A percentile compares a stretch with the other conserved stretches of the same genome.
Conservation (phyloP, 2,888 invertebrate species). For the Agrypnus murinus region DNA sequence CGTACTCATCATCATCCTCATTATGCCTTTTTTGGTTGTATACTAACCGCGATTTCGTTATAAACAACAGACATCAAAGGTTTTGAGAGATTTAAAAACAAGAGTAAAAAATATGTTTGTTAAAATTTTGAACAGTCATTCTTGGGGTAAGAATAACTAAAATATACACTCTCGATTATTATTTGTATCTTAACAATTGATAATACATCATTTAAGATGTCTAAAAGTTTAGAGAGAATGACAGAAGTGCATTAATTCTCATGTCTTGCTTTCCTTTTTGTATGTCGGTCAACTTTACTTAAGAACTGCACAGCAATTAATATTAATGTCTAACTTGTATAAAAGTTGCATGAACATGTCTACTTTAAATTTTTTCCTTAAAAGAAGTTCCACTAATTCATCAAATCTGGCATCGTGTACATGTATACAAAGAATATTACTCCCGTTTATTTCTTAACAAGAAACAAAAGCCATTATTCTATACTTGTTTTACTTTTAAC, state of each 20-base stretch:
- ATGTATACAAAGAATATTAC: too few relatives aligned
- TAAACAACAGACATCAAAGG: too few relatives aligned
- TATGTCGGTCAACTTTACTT: background rate
- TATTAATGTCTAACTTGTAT: constrained; percentile 18
- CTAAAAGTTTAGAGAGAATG: constrained; percentile 1
- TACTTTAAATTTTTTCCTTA: constrained; percentile 1
- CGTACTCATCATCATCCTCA: too few relatives aligned
- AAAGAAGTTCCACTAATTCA: background rate
- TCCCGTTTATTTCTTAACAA: too few relatives aligned
- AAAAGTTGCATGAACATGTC: background rate
- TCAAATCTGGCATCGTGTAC: background rate
- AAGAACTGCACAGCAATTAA: background rate
- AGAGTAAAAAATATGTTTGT: too few relatives aligned
- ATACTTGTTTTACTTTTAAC: too few relatives aligned
- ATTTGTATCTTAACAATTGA: constrained; percentile 10
- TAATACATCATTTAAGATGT: constrained; percentile 19
- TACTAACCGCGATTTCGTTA: too few relatives aligned
- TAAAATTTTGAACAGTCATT: too few relatives aligned
- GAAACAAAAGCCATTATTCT: too few relatives aligned
- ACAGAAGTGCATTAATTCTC: constrained; percentile 11
- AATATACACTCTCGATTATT: background rate
- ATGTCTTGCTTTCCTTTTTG: background rate
- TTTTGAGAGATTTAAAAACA: too few relatives aligned
- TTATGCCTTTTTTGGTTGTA: too few relatives aligned
- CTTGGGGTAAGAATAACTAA: too few relatives aligned